Percentiles rank a stretch among this genome's conserved stretches.
Conservation (phyloP, 2,113 vertebrate species). For the Ameiurus melas region DNA sequence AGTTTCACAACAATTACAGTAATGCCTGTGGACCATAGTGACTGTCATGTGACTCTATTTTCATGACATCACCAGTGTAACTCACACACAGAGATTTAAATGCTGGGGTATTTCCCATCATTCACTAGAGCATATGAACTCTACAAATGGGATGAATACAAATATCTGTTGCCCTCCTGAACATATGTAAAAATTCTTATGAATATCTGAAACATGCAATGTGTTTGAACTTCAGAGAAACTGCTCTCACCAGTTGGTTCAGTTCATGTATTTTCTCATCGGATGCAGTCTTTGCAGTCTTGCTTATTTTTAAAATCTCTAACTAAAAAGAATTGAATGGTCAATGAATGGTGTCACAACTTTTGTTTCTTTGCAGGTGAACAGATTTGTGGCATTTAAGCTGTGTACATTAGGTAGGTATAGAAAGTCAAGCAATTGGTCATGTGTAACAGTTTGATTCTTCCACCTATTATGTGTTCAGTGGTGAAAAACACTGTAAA, state of each 20-base stretch:
- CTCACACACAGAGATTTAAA: background rate
- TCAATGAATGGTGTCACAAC: background rate
- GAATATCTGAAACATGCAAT: background rate
- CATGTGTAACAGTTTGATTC: background rate
- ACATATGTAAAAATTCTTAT: background rate
- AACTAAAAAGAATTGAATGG: background rate
- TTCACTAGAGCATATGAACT: background rate
- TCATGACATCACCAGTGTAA: background rate
- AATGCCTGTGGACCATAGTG: background rate
- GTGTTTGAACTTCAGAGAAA: background rate
- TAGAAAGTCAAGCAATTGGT: background rate
- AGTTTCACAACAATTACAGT: background rate
- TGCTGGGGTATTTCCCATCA: background rate
- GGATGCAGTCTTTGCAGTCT: background rate
- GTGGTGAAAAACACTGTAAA: background rate
- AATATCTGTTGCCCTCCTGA: background rate
- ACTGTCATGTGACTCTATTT: slow-evolving; percentile 7
- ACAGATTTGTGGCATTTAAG: slow-evolving; percentile 77
- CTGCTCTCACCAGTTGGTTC: background rate
- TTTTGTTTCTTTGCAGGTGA: slow-evolving; percentile 72
- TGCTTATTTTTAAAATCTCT: background rate
- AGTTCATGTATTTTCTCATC: background rate
- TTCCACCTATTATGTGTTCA: background rate
- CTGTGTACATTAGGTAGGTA: slow-evolving; percentile 83
- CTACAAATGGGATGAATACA: background rate